phyloP scores from a whole-genome alignment of 2,113 vertebrate species.

The Nettapus auritus region DNA sequence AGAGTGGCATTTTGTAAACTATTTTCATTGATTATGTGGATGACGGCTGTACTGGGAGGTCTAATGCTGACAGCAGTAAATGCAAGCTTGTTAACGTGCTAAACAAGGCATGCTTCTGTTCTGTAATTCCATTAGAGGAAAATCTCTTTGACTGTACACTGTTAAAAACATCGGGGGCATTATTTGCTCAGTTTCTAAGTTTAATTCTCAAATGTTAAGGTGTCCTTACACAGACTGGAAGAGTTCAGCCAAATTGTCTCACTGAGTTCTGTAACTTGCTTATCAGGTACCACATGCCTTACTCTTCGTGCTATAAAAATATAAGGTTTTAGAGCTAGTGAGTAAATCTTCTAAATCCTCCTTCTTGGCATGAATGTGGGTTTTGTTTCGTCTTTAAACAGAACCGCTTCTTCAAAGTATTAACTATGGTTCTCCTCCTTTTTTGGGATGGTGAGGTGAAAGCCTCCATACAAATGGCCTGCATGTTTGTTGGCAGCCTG shows the following conservation, averaged over 20 bases:
- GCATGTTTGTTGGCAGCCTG: background rate
- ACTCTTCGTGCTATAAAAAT: background rate
- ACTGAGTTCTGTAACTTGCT: background rate
- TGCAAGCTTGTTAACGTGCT: conserved; percentile 6
- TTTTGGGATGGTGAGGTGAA: background rate
- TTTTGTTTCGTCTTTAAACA: background rate
- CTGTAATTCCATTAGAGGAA: conserved; percentile 40
- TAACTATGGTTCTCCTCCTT: background rate
- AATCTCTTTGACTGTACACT: background rate
- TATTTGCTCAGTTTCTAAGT: background rate
- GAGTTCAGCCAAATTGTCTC: background rate
- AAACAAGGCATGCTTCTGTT: conserved; percentile 26
- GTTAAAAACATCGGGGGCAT: background rate
- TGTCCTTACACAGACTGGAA: background rate
- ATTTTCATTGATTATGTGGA: conserved; percentile 26
- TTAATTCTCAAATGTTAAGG: background rate
- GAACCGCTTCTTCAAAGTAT: background rate
- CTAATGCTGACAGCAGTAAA: background rate
- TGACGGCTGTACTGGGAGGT: background rate
- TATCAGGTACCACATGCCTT: background rate
- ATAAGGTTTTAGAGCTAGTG: background rate
- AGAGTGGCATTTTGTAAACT: conserved; percentile 29
- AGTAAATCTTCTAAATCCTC: background rate
- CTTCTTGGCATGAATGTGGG: background rate
- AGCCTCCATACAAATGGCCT: background rate